Percentiles rank a stretch among this genome's conserved stretches.
phyloP scores from a whole-genome alignment of 1,140 invertebrate species.

The Brachionus angularis region DNA sequence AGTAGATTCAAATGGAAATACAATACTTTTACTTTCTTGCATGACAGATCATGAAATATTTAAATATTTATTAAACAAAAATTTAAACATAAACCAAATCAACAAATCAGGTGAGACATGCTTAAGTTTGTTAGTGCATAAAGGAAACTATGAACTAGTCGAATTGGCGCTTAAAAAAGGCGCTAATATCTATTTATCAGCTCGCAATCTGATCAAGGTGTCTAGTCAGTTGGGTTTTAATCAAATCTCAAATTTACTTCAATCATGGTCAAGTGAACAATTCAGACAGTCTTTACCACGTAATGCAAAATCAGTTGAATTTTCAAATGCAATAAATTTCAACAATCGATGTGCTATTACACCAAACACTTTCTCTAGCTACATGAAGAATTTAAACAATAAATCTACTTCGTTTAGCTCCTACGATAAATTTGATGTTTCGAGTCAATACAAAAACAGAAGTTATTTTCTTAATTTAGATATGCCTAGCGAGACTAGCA shows the following conservation, averaged over 20 bases:
- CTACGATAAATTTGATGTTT: no score
- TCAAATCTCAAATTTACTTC: slow-evolving; percentile 73
- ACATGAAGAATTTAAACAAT: not conserved
- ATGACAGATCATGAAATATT: not conserved
- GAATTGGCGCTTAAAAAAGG: slow-evolving; percentile 75
- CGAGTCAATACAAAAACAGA: no score
- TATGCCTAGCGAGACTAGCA: no score
- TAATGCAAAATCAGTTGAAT: not conserved
- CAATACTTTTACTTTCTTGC: not conserved
- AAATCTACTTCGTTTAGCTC: no score
- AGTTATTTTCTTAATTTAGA: no score
- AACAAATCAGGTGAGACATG: slow-evolving; percentile 92
- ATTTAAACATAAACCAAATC: slow-evolving; percentile 76
- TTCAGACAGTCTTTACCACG: not conserved
- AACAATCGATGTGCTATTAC: not conserved
- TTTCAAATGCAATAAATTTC: not conserved
- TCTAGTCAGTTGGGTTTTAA: slow-evolving; percentile 86
- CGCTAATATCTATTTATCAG: not conserved
- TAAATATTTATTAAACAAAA: slow-evolving; percentile 47
- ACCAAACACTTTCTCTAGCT: not conserved
- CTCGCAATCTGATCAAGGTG: slow-evolving; percentile 71
- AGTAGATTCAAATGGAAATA: not conserved
- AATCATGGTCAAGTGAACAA: slow-evolving; percentile 51
- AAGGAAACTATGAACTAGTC: slow-evolving; percentile 87
- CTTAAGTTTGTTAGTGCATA: slow-evolving; percentile 84